Conservation (phyloP, 2,888 invertebrate genomes). For the Eupithecia vulgata region DNA sequence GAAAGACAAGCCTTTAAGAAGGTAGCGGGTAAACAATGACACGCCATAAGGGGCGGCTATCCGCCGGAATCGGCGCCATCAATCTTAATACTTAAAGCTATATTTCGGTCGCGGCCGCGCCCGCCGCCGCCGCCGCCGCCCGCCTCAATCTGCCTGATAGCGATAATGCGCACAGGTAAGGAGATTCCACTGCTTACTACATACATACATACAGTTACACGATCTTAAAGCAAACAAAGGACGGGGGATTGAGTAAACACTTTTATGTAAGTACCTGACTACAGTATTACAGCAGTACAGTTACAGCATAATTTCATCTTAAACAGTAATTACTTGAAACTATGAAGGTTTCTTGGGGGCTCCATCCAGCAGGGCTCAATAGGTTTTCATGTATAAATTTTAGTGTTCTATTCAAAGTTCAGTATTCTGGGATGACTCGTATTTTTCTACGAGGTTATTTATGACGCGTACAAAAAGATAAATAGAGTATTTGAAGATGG, state of each 20-base stretch:
- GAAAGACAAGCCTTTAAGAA: constrained; percentile 15
- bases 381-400: neutral
- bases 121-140: constrained; percentile 38
- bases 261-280: neutral
- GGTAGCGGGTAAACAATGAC: constrained; percentile 34
- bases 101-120: constrained; percentile 69
- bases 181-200: constrained; percentile 3
- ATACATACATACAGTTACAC: neutral
- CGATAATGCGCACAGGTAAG: constrained; percentile 49
- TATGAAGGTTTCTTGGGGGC: neutral
- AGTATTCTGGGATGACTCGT: neutral
- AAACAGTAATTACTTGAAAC: too few relatives aligned
- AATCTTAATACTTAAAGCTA: constrained; percentile 79
- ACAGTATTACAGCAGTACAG: too few relatives aligned
- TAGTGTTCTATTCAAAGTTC: too few relatives aligned
- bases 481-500: neutral
- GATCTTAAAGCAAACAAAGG: neutral
- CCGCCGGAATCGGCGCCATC: constrained; percentile 62
- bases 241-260: neutral
- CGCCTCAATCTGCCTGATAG: constrained; percentile 73
- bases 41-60: constrained; percentile 26
- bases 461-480: neutral
- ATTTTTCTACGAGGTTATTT: neutral
- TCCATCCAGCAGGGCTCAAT: neutral
- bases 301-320: too few relatives aligned